Base-by-base conservation (phyloP, 1,140 invertebrate genomes). In the Lineus longissimus region DNA sequence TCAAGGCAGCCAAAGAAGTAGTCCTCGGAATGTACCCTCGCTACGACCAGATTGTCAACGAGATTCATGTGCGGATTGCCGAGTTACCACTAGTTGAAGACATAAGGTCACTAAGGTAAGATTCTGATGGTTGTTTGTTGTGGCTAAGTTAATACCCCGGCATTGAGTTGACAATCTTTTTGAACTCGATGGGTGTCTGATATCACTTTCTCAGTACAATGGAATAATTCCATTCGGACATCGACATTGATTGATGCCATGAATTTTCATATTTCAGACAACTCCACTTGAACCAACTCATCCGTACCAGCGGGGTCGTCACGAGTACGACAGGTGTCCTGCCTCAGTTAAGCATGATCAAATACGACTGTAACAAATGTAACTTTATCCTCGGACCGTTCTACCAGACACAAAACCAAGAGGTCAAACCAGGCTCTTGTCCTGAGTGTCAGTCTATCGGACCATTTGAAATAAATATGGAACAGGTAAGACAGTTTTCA, bases 311-410 rank as follows among this genome's bases (percentile, higher is more conserved):
- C 63, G 97, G 97, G 45, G 97, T 99, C 6, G 94, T 99, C 0
- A 97, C 96, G 0, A 90, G 93, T 0, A 92, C 94, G 2, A 98
- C 97, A 0, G 92, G 94, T 15, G 94, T 99, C 17, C 79, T 99
- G 25, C 97, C 97, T 0, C 97, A 99, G 78, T 83, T 99, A 7
- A 93, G 91, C 6, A 85, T 98, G 15, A 90, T 98, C 25, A 98
- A 97, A 81, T 99, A 95, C 81, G 95, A 99, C 80, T 99, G 97
- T 86, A 90, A 91, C 65, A 93, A 95, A 77, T 99, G 97, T 84
- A 90, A 90, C 36, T 97, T 93, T 78, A 85, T 98, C 30, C 82
- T 99, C 54, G 97, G 97, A 4, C 97, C 97, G 0, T 98, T 96
- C 81, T 89, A 93, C 27, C 97, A 99, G 83, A 88, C 88, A 0